A percentile compares a stretch with the other conserved stretches of the same genome.
Evolutionary conservation across 2,888 invertebrate species (phyloP).

Genomic region (Blastobasis adustella): DNA sequence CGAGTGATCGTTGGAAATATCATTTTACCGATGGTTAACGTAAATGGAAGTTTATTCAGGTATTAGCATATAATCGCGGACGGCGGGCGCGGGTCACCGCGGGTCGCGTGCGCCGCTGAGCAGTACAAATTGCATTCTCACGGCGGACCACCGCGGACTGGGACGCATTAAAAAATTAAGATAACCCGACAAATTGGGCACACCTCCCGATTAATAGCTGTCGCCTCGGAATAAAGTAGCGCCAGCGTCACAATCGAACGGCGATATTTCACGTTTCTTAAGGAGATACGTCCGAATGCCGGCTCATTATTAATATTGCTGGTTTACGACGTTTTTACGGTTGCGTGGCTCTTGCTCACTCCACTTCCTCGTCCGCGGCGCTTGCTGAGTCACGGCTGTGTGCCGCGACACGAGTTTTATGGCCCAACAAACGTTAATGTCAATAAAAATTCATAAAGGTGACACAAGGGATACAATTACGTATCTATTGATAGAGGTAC

Average conservation of each 20-base stretch:
- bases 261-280: conserved; percentile 27
- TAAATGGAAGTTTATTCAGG: conserved; percentile 36
- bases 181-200: conserved; percentile 14
- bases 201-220: conserved; percentile 1
- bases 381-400: conserved; percentile 41
- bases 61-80: conserved; percentile 57
- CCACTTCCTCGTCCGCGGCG: conserved; percentile 37
- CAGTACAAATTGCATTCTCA: conserved; percentile 57
- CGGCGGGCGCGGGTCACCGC: conserved; percentile 26
- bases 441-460: conserved; percentile 22
- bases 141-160: conserved; percentile 26
- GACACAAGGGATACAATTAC: neutral
- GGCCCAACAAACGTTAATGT: conserved; percentile 24
- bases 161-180: conserved; percentile 19
- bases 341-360: conserved; percentile 25
- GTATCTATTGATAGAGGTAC: too few relatives aligned
- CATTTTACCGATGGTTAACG: conserved; percentile 26
- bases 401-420: conserved; percentile 28
- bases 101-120: conserved; percentile 34
- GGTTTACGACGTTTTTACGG: conserved; percentile 45
- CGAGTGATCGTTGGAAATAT: conserved; percentile 16
- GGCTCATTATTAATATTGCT: conserved; percentile 50
- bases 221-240: conserved; percentile 5
- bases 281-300: conserved; percentile 35
- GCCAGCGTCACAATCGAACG: conserved; percentile 16